phyloP scores from a whole-genome alignment of 2,113 vertebrate species.

The Lutjanus erythropterus region DNA sequence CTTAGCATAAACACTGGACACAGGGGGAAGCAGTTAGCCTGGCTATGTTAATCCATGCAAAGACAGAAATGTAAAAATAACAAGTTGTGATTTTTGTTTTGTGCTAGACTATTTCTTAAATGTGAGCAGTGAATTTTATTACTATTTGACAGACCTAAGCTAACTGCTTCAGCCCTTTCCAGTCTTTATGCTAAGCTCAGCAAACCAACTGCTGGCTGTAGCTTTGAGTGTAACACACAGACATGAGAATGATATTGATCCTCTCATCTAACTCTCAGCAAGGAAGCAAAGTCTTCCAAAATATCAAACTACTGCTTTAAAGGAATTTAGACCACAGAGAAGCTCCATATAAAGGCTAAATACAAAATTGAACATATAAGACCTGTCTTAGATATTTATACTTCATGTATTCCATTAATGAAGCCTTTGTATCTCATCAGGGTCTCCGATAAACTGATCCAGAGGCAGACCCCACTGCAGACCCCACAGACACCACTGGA shows the following conservation, averaged over 20 bases:
- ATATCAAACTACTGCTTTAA: too few species aligned
- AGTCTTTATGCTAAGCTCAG: not conserved
- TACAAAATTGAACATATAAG: not conserved
- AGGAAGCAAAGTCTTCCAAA: too few species aligned
- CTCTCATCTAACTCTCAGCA: too few species aligned
- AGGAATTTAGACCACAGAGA: too few species aligned
- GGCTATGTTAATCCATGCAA: not conserved
- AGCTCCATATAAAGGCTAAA: not conserved
- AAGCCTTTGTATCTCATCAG: conserved; percentile 75
- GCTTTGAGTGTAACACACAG: not conserved
- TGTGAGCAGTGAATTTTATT: not conserved
- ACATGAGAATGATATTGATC: too few species aligned
- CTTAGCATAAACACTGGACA: not conserved
- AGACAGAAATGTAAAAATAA: not conserved
- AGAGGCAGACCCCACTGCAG: conserved; percentile 87
- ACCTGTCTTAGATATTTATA: not conserved
- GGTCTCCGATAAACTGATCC: conserved; percentile 92
- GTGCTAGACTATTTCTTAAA: not conserved
- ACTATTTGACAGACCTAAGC: not conserved
- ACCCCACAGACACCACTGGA: conserved; percentile 72
- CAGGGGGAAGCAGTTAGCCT: not conserved
- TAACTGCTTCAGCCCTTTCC: not conserved
- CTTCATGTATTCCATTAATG: conserved; percentile 12
- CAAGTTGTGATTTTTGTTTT: not conserved
- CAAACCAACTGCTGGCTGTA: not conserved